phyloP scores from a whole-genome alignment of 2,113 vertebrate genomes.

The Indri indri region DNA sequence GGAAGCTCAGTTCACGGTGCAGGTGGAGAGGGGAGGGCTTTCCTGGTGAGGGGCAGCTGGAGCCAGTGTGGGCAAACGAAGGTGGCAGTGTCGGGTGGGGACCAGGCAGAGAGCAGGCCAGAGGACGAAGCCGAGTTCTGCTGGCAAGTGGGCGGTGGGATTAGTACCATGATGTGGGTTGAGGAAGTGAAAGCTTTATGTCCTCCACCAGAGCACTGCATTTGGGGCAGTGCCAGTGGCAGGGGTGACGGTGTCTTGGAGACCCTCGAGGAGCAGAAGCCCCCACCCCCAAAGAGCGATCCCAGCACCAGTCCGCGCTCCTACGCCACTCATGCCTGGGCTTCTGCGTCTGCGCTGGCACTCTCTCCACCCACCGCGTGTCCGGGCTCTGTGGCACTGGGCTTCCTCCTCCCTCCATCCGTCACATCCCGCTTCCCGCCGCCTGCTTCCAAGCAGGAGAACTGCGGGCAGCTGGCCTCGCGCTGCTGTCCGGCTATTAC shows the following conservation, averaged over 20 bases:
- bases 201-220: not conserved
- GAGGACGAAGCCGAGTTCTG: not conserved
- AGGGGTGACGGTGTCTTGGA: not conserved
- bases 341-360: not conserved
- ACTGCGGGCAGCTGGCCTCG: not conserved
- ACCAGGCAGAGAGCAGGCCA: not conserved
- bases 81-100: accelerated
- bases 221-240: not conserved
- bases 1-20: not conserved
- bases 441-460: not conserved
- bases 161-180: not conserved
- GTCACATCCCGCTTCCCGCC: not conserved
- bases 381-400: too few relatives aligned
- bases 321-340: not conserved
- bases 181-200: too few relatives aligned
- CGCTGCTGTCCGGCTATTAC: not conserved
- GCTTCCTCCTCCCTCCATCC: too few relatives aligned
- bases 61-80: not conserved
- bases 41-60: not conserved
- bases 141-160: not conserved
- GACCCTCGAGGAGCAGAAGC: not conserved
- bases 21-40: not conserved
- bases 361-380: not conserved
- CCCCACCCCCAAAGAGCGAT: accelerated
- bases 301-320: too few relatives aligned